Conservation (phyloP, 2,113 vertebrate species). For the Antigone vipio region DNA sequence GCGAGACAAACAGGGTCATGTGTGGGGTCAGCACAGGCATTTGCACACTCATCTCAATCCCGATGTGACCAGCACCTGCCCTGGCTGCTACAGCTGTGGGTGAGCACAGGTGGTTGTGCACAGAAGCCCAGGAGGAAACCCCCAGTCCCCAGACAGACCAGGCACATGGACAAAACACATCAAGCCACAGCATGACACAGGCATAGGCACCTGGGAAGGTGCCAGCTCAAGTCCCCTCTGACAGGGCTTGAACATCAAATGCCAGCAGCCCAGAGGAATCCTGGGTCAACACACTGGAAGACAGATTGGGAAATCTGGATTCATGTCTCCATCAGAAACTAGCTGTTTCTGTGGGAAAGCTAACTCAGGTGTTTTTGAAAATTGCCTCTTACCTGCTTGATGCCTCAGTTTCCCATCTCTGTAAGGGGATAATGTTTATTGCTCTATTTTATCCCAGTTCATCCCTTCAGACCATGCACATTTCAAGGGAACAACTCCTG, state of each 20-base stretch:
- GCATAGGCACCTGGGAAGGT: background rate
- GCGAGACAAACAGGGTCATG: background rate
- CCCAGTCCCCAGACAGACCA: background rate
- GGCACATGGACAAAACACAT: rapidly evolving
- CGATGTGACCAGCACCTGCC: background rate
- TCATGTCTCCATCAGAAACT: background rate
- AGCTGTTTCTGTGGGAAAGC: background rate
- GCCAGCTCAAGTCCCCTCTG: background rate
- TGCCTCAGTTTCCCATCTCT: background rate
- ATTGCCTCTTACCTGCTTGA: background rate
- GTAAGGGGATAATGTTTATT: background rate
- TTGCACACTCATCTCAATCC: background rate
- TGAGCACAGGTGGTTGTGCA: background rate
- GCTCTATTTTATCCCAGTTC: background rate
- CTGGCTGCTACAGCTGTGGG: background rate
- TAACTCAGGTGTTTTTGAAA: background rate
- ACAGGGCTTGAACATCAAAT: rapidly evolving
- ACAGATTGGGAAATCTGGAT: background rate
- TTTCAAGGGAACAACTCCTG: background rate
- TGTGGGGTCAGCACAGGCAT: rapidly evolving
- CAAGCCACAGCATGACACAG: background rate
- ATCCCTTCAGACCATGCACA: rapidly evolving
- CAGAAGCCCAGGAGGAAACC: background rate
- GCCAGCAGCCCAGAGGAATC: background rate
- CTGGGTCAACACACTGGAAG: background rate